Evolutionary conservation across 2,888 invertebrate species (phyloP).

Genomic region (Diabrotica balteata): DNA sequence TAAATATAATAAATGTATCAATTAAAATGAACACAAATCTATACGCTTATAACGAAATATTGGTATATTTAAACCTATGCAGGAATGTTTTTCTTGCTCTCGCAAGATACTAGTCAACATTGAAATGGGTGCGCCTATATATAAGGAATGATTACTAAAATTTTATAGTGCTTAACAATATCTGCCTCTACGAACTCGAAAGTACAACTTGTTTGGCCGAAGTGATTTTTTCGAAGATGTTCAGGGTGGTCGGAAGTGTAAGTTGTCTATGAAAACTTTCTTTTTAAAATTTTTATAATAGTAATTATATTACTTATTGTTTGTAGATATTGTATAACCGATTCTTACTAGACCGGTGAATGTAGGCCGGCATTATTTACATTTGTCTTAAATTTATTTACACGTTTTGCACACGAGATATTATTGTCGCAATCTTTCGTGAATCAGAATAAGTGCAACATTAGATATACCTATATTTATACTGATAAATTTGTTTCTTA

Average conservation of each 20-base stretch:
- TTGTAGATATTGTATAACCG: neutral
- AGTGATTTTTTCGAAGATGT: slow-evolving; percentile 18
- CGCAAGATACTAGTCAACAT: slow-evolving; percentile 50
- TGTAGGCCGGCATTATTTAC: neutral
- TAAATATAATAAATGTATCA: slow-evolving; percentile 47
- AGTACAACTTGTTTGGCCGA: slow-evolving; percentile 1
- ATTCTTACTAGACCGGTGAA: neutral
- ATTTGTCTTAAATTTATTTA: neutral
- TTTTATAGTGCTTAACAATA: slow-evolving; percentile 19
- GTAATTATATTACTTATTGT: neutral
- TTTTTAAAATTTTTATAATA: neutral
- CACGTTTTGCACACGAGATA: too few species aligned
- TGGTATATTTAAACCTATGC: slow-evolving; percentile 41
- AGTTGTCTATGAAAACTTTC: slow-evolving; percentile 8
- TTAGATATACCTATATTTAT: too few species aligned
- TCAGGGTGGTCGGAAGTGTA: slow-evolving; percentile 15
- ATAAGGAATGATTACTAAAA: slow-evolving; percentile 44
- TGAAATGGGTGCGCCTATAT: slow-evolving; percentile 53
- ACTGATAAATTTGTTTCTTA: too few species aligned
- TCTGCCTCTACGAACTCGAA: slow-evolving; percentile 10
- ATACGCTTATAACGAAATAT: slow-evolving; percentile 36
- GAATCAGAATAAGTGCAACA: too few species aligned
- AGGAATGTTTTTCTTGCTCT: slow-evolving; percentile 50
- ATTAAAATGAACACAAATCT: slow-evolving; percentile 45
- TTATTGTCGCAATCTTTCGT: too few species aligned